These are phyloP conservation scores for Luperina testacea DNA, from an alignment of 2,888 invertebrate genomes.

Conservation along the genomic window DNA sequence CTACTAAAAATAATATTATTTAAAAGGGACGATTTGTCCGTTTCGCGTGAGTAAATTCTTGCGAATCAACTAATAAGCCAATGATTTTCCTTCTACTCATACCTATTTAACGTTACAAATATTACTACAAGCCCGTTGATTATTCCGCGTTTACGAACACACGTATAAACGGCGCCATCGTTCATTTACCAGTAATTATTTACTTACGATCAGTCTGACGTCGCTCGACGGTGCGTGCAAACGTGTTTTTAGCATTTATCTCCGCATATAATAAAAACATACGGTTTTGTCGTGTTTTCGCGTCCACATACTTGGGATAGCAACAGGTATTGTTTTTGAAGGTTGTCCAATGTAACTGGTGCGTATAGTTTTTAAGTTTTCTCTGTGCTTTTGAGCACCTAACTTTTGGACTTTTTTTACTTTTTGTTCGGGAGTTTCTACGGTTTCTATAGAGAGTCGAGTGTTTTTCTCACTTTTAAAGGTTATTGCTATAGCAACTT, in stretches of 20 bases:
- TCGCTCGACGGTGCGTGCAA: conserved; percentile 49
- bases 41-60: background rate
- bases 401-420: background rate
- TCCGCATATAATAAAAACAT: conserved; percentile 47
- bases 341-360: conserved; percentile 29
- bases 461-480: conserved; percentile 9
- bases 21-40: background rate
- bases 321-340: conserved; percentile 60
- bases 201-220: conserved; percentile 59
- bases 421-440: conserved; percentile 12
- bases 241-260: conserved; percentile 64
- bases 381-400: background rate
- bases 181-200: conserved; percentile 63
- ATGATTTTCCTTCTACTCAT: conserved; percentile 33
- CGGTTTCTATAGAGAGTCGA: background rate
- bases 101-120: conserved; percentile 15
- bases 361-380: conserved; percentile 13
- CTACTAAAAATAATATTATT: too few relatives aligned
- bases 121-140: conserved; percentile 39
- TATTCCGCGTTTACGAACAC: conserved; percentile 47
- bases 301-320: conserved; percentile 49
- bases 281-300: conserved; percentile 52
- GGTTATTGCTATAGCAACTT: background rate
- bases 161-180: conserved; percentile 58
- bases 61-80: background rate